A percentile compares a stretch with the other conserved stretches of the same genome.
Conservation (phyloP, 2,113 vertebrate species). For the Tachysurus fulvidraco region DNA sequence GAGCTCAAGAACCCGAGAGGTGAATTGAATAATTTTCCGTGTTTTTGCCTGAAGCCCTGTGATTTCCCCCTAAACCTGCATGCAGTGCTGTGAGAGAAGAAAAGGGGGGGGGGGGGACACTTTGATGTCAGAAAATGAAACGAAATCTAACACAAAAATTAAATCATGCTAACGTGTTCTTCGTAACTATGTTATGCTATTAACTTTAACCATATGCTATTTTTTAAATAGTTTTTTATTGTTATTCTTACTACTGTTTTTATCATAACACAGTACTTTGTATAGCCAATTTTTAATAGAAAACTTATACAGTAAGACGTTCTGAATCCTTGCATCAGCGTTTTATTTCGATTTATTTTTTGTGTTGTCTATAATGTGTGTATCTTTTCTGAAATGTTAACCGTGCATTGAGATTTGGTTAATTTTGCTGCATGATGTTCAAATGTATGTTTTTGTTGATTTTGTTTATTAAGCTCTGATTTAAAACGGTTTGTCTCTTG, state of each 20-base stretch:
- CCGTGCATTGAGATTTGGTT: background rate
- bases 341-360: background rate
- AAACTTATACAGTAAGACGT: background rate
- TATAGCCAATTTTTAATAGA: background rate
- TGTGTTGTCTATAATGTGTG: background rate
- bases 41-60: slow-evolving; percentile 65
- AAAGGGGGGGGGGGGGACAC: background rate
- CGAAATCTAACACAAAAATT: background rate
- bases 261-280: background rate
- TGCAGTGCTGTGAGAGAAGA: slow-evolving; percentile 39
- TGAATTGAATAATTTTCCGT: slow-evolving; percentile 86
- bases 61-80: slow-evolving; percentile 51
- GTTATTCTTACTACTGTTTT: background rate
- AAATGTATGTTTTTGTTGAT: background rate
- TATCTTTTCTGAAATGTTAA: background rate
- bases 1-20: slow-evolving; percentile 99
- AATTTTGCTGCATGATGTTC: background rate
- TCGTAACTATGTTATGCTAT: background rate
- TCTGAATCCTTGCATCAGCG: background rate
- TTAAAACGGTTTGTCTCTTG: background rate
- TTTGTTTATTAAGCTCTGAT: background rate
- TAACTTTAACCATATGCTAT: background rate
- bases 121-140: background rate
- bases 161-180: background rate
- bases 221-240: background rate